Conservation (phyloP, 2,888 invertebrate genomes). For the Drosophila suboccidentalis region DNA sequence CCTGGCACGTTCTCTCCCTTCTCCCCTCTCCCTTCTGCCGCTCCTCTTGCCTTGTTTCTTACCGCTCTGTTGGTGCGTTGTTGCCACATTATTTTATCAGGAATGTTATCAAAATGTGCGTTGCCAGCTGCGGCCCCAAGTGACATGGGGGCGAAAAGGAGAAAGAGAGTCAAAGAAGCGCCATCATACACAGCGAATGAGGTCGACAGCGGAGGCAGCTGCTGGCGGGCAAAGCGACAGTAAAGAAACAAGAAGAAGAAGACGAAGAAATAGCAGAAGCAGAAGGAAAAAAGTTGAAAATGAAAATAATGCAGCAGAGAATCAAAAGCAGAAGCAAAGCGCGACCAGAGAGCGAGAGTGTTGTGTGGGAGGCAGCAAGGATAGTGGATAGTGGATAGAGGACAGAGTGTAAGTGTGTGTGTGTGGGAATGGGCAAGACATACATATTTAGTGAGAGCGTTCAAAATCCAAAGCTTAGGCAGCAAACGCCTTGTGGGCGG, state of each 20-base stretch:
- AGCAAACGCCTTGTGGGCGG: constrained; percentile 36
- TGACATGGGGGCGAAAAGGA: constrained; percentile 15
- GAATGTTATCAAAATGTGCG: constrained; percentile 81
- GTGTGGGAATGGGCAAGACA: constrained; percentile 1
- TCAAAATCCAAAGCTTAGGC: constrained; percentile 49
- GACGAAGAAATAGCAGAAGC: constrained; percentile 27
- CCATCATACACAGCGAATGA: constrained; percentile 56
- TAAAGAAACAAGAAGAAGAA: constrained; percentile 27
- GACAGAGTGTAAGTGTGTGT: constrained; percentile 3
- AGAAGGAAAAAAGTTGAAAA: constrained; percentile 67
- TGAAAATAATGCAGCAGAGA: constrained; percentile 74
- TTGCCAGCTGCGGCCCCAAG: constrained; percentile 71
- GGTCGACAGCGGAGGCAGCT: constrained; percentile 54
- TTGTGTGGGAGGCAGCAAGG: constrained; percentile 21
- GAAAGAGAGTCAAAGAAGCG: constrained; percentile 27
- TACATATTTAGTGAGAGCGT: constrained; percentile 2
- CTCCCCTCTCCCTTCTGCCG: neutral
- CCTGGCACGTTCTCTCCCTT: constrained; percentile 68
- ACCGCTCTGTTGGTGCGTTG: constrained; percentile 59
- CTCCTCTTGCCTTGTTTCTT: neutral
- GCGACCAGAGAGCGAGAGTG: constrained; percentile 58
- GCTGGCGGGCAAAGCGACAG: constrained; percentile 18
- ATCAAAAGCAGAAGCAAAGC: constrained; percentile 17
- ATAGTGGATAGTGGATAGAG: neutral
- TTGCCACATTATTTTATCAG: constrained; percentile 81